Conservation (phyloP, 2,888 invertebrate genomes). For the Drosophila monieri region DNA sequence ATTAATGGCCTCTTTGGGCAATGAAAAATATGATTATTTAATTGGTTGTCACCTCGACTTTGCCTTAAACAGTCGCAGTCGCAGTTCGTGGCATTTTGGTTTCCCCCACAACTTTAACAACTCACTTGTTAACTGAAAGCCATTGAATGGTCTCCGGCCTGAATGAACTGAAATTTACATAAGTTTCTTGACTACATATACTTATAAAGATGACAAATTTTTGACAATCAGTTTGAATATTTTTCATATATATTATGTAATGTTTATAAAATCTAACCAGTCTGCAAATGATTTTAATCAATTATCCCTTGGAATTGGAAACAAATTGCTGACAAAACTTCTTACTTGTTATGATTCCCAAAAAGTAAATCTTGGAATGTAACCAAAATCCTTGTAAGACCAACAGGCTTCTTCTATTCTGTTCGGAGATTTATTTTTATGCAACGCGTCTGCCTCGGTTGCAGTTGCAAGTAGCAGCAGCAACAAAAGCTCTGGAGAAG, state of each 20-base stretch:
- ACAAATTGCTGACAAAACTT: constrained; percentile 13
- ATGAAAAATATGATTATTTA: constrained; percentile 67
- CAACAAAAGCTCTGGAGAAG: constrained; percentile 14
- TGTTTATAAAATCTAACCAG: background rate
- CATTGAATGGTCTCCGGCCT: constrained; percentile 19
- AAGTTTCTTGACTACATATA: constrained; percentile 28
- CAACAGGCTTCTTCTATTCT: constrained; percentile 69
- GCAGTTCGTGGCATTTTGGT: constrained; percentile 30
- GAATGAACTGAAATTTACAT: constrained; percentile 23
- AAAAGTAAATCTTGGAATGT: constrained; percentile 27
- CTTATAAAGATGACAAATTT: constrained; percentile 33
- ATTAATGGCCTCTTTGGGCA: constrained; percentile 67
- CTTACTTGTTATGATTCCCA: constrained; percentile 14
- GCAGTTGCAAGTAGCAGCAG: constrained; percentile 32
- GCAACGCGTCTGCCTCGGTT: constrained; percentile 73
- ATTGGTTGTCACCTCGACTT: constrained; percentile 77
- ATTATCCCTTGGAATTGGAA: constrained; percentile 12
- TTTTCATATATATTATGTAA: constrained; percentile 1
- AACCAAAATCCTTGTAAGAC: constrained; percentile 17
- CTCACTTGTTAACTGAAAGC: constrained; percentile 4
- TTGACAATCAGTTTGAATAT: constrained; percentile 18
- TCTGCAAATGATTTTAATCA: constrained; percentile 13
- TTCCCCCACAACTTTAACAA: constrained; percentile 22
- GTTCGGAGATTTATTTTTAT: constrained; percentile 78
- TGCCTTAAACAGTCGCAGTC: constrained; percentile 47